Evolutionary conservation across 1,140 invertebrate species (phyloP).

Genomic region (Drosophila funebris): DNA sequence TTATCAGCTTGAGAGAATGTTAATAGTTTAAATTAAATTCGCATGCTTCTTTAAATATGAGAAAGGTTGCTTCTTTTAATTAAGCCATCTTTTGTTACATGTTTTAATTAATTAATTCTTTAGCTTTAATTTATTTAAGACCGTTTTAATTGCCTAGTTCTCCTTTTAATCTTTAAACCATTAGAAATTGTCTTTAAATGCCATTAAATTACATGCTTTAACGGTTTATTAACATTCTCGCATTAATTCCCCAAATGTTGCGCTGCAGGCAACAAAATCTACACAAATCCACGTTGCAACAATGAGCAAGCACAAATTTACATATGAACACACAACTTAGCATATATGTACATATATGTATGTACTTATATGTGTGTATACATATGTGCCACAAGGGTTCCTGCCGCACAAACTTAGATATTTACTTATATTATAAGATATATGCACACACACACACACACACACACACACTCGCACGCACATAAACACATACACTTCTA

Average conservation of each 20-base stretch:
- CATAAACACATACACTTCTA: constrained; percentile 31
- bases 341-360: not conserved
- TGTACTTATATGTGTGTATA: not conserved
- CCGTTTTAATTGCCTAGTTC: too few relatives aligned
- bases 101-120: too few relatives aligned
- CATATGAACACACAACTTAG: not conserved
- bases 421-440: constrained; percentile 4
- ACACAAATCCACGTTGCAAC: constrained; percentile 27
- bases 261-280: constrained; percentile 22
- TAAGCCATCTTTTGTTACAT: too few relatives aligned
- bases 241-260: constrained; percentile 22
- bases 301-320: constrained; percentile 4
- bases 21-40: too few relatives aligned
- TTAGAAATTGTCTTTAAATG: too few relatives aligned
- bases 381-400: not conserved
- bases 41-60: too few relatives aligned
- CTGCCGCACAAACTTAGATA: constrained; percentile 34
- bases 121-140: too few relatives aligned
- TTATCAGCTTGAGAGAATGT: too few relatives aligned
- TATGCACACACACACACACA: constrained; percentile 21
- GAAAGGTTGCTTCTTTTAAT: too few relatives aligned
- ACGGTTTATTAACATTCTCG: constrained; percentile 16
- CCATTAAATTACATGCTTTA: not conserved
- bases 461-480: constrained; percentile 6
- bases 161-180: too few relatives aligned